phyloP scores from a whole-genome alignment of 2,797 vertebrate genomes.

The Ciconia nigra region DNA sequence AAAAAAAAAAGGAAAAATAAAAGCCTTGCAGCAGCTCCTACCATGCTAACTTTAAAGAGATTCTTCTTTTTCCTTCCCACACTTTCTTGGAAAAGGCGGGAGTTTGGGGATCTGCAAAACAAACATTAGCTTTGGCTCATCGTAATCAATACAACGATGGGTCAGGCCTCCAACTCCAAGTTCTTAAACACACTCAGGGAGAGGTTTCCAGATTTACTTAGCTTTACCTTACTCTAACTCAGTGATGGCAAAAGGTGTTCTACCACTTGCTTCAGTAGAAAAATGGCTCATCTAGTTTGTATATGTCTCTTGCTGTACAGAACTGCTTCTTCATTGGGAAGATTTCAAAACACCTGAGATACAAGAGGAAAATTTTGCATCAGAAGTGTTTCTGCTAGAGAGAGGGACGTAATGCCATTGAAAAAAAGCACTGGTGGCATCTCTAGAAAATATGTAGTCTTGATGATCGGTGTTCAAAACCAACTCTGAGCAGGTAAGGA shows the following conservation, averaged over 20 bases:
- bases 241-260: not conserved
- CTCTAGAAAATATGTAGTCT: not conserved
- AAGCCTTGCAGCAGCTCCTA: not conserved
- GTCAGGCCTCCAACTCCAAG: not conserved
- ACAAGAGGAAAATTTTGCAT: not conserved
- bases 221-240: not conserved
- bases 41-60: not conserved
- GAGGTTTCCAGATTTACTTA: not conserved
- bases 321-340: not conserved
- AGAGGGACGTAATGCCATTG: not conserved
- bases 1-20: not conserved
- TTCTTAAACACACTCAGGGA: not conserved
- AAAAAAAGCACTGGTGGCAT: not conserved
- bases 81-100: not conserved
- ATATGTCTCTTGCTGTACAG: not conserved
- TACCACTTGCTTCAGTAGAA: not conserved
- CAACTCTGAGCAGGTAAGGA: not conserved
- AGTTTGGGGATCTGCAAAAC: not conserved
- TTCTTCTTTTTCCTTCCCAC: not conserved
- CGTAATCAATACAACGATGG: not conserved
- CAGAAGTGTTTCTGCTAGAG: not conserved
- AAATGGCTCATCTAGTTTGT: not conserved
- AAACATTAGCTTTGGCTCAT: not conserved
- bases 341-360: not conserved
- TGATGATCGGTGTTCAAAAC: not conserved